These are phyloP conservation scores for Exephanes ischioxanthus DNA, from an alignment of 2,888 invertebrate genomes.

Conservation along the genomic window DNA sequence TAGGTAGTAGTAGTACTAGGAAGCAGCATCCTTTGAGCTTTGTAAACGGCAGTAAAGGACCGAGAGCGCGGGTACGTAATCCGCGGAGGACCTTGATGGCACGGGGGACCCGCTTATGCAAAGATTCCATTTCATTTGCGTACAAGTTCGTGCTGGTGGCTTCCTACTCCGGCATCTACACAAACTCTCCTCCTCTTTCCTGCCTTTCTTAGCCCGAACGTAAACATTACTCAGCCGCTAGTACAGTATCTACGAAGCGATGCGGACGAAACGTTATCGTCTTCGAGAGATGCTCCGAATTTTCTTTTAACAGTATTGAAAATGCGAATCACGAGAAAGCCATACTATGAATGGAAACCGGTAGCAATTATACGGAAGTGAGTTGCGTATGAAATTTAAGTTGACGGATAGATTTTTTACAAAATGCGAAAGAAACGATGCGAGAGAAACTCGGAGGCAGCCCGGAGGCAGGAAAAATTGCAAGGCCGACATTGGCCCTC, in stretches of 20 bases:
- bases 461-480: background rate
- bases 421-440: constrained; percentile 50
- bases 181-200: background rate
- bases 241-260: background rate
- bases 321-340: background rate
- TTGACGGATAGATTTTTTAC: constrained; percentile 5
- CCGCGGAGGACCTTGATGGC: constrained; percentile 44
- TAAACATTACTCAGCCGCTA: background rate
- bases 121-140: constrained; percentile 79
- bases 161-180: constrained; percentile 55
- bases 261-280: background rate
- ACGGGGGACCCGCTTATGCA: constrained; percentile 67
- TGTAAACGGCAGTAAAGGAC: constrained; percentile 48
- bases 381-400: constrained; percentile 21
- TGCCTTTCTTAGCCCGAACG: constrained; percentile 6
- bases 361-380: background rate
- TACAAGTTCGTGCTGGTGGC: constrained; percentile 53
- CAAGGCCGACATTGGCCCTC: constrained; percentile 31
- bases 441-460: constrained; percentile 13
- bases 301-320: background rate
- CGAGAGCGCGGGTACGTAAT: constrained; percentile 50
- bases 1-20: background rate
- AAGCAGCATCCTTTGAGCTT: constrained; percentile 56
- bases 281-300: background rate
- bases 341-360: background rate